Evolutionary conservation across 1,140 invertebrate species (phyloP), one percentile per base, ranked within the genome.

Genomic region (Maconellicoccus hirsutus): DNA sequence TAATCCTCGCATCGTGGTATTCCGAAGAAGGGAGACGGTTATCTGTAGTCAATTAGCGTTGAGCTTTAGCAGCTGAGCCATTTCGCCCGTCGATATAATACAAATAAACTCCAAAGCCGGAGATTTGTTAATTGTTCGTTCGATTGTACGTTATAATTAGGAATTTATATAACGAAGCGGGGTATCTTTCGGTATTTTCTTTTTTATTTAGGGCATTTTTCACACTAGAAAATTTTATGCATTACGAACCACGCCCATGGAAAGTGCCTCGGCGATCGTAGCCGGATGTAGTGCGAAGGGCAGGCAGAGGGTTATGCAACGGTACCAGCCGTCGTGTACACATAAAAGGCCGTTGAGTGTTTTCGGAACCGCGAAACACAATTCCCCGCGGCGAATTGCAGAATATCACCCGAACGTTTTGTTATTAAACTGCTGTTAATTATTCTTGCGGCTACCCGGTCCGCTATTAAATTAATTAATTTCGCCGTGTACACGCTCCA

Each of bases 401-500:
- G 42, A 66, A 66, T 66, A 25, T 23, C 22, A 19, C 21, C 61
- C 61, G 21, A 66, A 66, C 25, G 61, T 66, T 66, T 23, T 66
- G 61, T 66, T 66, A 66, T 66, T 66, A 66, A 66, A 66, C 61
- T 22, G 61, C 61, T 66, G 61, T 66, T 66, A 66, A 66, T 66
- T 66, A 66, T 66, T 66, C 19, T 66, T 66, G 61, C 61, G 61
- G 61, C 10, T 66, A 66, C 25, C 25, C 7, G 61, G 22, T 2
- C 61, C 10, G 61, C 61, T 66, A 66, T 66, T 66, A 66, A 66
- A 66, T 66, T 66, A 66, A 66, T 66, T 66, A 66, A 66, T 66
- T 66, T 66, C 61, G 61, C 25, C 10, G 42, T 52, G 29, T 33
- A 33, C 42, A 19, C 10, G 42, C 42, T 19, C 12, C n/a, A 52